Conservation (phyloP, 2,113 vertebrate species). For the Corythaixoides concolor region DNA sequence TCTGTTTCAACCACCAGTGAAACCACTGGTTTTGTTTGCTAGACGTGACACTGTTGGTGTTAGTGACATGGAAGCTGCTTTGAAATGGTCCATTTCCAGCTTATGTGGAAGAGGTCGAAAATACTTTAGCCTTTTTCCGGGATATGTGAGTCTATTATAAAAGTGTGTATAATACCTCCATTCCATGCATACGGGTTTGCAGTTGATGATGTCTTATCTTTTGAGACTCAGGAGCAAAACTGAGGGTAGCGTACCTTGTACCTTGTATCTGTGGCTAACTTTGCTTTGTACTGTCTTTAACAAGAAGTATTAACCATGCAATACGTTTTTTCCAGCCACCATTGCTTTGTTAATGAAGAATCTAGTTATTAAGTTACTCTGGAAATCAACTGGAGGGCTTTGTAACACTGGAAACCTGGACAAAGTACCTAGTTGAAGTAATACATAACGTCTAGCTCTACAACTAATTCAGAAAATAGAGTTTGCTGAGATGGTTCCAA, state of each 20-base stretch:
- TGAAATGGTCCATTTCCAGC: background rate
- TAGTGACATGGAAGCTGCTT: background rate
- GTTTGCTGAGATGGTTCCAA: background rate
- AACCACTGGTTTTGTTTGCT: background rate
- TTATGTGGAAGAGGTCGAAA: background rate
- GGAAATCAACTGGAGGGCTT: background rate
- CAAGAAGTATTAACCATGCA: background rate
- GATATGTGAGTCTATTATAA: background rate
- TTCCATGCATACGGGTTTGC: background rate
- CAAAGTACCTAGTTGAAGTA: background rate
- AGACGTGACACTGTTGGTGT: background rate
- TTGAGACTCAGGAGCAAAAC: background rate
- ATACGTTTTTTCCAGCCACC: background rate
- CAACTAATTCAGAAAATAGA: background rate
- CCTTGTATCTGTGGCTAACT: background rate
- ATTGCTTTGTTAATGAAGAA: background rate
- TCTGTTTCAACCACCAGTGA: background rate
- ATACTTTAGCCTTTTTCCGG: background rate
- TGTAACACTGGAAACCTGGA: background rate
- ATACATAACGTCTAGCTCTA: background rate
- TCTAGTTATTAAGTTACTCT: background rate
- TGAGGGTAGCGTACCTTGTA: background rate
- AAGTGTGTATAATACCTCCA: background rate
- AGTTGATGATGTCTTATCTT: background rate
- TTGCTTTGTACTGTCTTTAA: background rate